Conservation (phyloP, 2,888 invertebrate species). For the Boloria euphrosyne region DNA sequence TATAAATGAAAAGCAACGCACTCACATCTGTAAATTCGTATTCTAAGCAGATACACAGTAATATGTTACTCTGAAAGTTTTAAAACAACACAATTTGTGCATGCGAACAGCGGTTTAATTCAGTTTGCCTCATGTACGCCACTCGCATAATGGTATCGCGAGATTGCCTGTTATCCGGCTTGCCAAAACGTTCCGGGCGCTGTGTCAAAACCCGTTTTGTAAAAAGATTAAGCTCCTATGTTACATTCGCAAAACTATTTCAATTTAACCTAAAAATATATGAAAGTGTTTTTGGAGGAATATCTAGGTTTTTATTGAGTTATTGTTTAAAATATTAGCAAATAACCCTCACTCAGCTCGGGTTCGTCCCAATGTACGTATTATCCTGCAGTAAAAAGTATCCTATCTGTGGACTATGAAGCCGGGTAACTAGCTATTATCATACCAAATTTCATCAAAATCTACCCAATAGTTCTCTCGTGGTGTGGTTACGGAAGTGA, state of each 20-base stretch:
- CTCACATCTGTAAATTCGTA: neutral
- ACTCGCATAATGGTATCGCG: slow-evolving; percentile 30
- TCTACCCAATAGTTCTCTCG: too few species aligned
- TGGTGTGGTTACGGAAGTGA: too few species aligned
- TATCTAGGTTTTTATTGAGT: too few species aligned
- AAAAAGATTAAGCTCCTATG: slow-evolving; percentile 21
- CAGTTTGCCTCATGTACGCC: slow-evolving; percentile 30
- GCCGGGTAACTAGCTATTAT: too few species aligned
- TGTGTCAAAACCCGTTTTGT: slow-evolving; percentile 12
- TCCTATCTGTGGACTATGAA: too few species aligned
- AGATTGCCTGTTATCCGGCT: slow-evolving; percentile 31
- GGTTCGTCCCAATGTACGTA: too few species aligned
- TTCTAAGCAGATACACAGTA: slow-evolving; percentile 9
- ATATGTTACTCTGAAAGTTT: slow-evolving; percentile 21
- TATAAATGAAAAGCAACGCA: too few species aligned
- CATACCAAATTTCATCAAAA: too few species aligned
- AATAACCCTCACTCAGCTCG: too few species aligned
- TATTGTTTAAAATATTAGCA: too few species aligned
- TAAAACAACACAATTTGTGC: slow-evolving; percentile 27
- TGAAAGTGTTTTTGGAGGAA: neutral
- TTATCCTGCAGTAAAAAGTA: too few species aligned
- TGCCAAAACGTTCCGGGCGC: slow-evolving; percentile 29
- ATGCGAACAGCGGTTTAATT: slow-evolving; percentile 33
- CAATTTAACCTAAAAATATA: neutral
- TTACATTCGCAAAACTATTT: slow-evolving; percentile 4